Evolutionary conservation across 2,888 invertebrate species (phyloP), one percentile per base, ranked within the genome.

Genomic region (Exocentrus adspersus): DNA sequence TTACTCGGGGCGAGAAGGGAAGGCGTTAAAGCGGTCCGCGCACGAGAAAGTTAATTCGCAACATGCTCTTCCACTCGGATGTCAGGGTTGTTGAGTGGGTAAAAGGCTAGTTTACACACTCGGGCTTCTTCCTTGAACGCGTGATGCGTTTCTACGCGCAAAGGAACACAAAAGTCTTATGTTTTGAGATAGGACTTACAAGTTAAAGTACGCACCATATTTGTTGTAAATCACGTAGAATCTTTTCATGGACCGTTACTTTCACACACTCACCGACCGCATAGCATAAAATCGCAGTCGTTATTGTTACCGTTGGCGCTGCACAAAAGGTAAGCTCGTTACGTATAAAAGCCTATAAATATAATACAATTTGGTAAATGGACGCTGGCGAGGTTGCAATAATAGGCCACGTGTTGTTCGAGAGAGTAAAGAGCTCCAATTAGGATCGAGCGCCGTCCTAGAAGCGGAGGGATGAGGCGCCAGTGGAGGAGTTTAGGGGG

Each of bases 381-480:
- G 77, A 76, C 73, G 72, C 50, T 61, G 74, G 69, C 70, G 73
- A 72, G 74, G 72, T 73, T 72, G 75, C 71, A 72, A 75, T 77
- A 76, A 57, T 46, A 32, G 42, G 64, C 56, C 79, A 79, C 79
- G 79, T 78, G 79, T 77, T 75, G 64, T 67, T 69, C 68, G 65
- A 69, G 71, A 69, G 70, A 64, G 59, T 63, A 52, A 73, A 72
- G 72, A 70, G 72, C 76, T 75, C 79, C 80, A 80, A 80, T 80
- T 80, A 79, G 78, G 74, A 37, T 74, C 69, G 67, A 51, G 62
- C 64, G 57, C 46, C 54, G 62, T 64, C 56, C 58, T 58, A 54
- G 16, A 37, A 51, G 48, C 37, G 37, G n/a, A 1, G 37, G 37
- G 37, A 37, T 24, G 2, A 9, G 30, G 2, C 30, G 2, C 30